Evolutionary conservation across 1,140 invertebrate genomes (phyloP), one percentile per base, ranked within the genome.

Genomic region (Polyergus mexicanus): DNA sequence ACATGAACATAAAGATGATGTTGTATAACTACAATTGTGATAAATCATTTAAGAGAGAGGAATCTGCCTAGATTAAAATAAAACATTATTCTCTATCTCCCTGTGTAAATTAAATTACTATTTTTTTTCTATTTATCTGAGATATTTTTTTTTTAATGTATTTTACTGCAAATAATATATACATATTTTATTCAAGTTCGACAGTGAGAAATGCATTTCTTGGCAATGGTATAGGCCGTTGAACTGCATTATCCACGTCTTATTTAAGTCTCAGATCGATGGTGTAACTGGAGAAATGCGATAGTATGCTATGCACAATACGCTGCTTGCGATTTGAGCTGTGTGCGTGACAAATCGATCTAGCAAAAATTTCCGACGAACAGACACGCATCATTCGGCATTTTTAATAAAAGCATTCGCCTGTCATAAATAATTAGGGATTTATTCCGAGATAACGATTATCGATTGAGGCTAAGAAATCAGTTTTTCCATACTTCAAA

Each of bases 221-320:
- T 62, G 56, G 25, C 51, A 74, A 6, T 28, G 19, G 28, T 10
- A 28, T 19, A 8, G 60, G 62, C 41, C 44, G 44, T 65, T 63
- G 60, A 84, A 84, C 81, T 32, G 16, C 19, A 77, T 77, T 65
- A 60, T 65, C 81, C 54, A 41, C 10, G 58, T 77, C 44, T 58
- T 19, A 19, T n/a, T n/a, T 25, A 28, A 22, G 38, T 5, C 16
- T 25, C 74, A 41, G 19, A 28, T 83, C 41, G 63, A 47, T 51
- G 25, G 19, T 44, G 81, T 47, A 77, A 84, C 22, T 66, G 25
- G 81, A 84, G 72, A 84, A 51, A 54, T 47, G 11, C 25, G n/a
- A 41, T 32, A 76, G 11, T 25, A 1, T 6, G 16, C 47, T 51
- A 19, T 51, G 8, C 25, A 13, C 8, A 38, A 72, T 83, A 72